Conservation (phyloP, 2,797 vertebrate species). For the Acanthornis magna region DNA sequence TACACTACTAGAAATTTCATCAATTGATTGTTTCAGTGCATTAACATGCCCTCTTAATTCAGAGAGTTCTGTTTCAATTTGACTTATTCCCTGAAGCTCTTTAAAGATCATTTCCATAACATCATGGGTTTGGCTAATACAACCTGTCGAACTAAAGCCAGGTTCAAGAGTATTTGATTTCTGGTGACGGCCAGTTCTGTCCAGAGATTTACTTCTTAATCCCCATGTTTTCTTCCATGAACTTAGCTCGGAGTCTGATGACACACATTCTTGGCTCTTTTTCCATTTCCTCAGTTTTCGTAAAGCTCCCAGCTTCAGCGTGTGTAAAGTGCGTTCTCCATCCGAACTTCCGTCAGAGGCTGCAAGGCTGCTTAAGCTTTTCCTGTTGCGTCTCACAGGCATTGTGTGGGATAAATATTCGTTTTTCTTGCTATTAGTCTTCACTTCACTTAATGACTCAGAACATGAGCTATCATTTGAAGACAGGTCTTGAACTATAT, state of each 20-base stretch:
- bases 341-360: constrained; percentile 97
- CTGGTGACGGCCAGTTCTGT: constrained; percentile 89
- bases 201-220: constrained; percentile 95
- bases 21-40: constrained; percentile 96
- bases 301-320: constrained; percentile 90
- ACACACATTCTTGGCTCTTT: constrained; percentile 97
- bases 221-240: constrained; percentile 93
- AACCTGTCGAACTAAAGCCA: constrained; percentile 93
- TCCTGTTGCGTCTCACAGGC: constrained; percentile 95
- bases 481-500: constrained; percentile 84
- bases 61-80: constrained; percentile 96
- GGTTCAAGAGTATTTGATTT: constrained; percentile 89
- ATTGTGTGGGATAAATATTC: constrained; percentile 85
- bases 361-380: constrained; percentile 94
- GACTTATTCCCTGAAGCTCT: constrained; percentile 98
- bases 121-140: constrained; percentile 97
- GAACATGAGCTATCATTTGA: constrained; percentile 89
- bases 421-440: constrained; percentile 80
- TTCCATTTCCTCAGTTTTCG: constrained; percentile 97
- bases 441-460: constrained; percentile 87
- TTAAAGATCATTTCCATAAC: constrained; percentile 99
- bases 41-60: constrained; percentile 97
- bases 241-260: constrained; percentile 96
- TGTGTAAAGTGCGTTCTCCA: constrained; percentile 91
- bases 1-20: constrained; percentile 98